Evolutionary conservation across 2,113 vertebrate species (phyloP), one percentile per base, ranked within the genome.

Genomic region (Nerophis ophidion): DNA sequence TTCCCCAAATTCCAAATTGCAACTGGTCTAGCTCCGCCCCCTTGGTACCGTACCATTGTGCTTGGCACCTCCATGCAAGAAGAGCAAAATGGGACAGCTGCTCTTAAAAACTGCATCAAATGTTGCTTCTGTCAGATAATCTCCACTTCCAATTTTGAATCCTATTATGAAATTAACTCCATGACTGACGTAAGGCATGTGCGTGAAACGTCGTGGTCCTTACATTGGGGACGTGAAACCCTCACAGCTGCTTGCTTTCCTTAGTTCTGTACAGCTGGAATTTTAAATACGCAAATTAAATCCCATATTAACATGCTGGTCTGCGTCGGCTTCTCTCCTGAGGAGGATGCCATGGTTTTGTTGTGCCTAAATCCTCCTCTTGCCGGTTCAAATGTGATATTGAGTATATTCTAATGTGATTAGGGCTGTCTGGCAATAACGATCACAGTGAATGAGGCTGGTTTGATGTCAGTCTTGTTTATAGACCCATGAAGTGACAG

Each of bases 221-320:
- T 8, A 48, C 57, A 40, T 16, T 48, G 46, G 26, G 13, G 76
- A 16, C 61, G 65, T 66, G 15, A 45, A 68, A 77, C 73, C 50
- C 52, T 73, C 59, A 52, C 74, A 64, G 74, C 36, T 38, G 8
- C 35, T 68, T 57, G 60, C 62, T 63, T 57, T 62, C 14, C 33
- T 70, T 57, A 33, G 71, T 66, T 5, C 50, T 67, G 69, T 77
- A 77, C 87, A 89, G 84, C 82, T 88, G 85, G 85, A 84, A 85
- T 85, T 82, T 82, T 79, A 82, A 86, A 82, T n/a, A 71, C 72
- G n/a, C 75, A 79, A 90, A 89, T 86, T 79, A 88, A 86, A 85
- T 88, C 80, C 74, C 71, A 81, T 84, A 88, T 89, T 89, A 88
- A 74, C 81, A 84, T 80, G 76, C 81, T 38, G 64, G 57, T 83